Base-by-base conservation (phyloP, 2,113 vertebrate genomes). In the Albula goreensis region DNA sequence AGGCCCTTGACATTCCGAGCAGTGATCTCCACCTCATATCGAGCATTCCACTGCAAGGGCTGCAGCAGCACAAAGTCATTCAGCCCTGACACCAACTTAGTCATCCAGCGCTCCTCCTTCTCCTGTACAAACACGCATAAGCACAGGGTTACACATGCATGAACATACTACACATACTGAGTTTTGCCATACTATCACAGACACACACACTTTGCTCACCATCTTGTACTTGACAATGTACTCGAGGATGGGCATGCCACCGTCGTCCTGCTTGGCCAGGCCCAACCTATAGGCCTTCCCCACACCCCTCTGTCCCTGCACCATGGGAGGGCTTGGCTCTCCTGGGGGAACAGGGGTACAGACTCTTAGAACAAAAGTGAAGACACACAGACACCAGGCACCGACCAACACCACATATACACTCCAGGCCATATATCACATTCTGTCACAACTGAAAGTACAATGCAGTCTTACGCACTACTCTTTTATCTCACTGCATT, bases 221-320 rank as follows among this genome's bases (percentile, higher is more conserved):
- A 97, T 98, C 93, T 97, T 97, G 78, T 99, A 99, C 92, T 98
- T 99, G 87, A 99, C 96, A 2, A 99, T 98, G 84, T 99, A 99
- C 92, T 99, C 97, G 93, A 99, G 92, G 86, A 99, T 99, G 80
- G 98, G 98, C 85, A 99, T 97, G 11, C 98, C 98, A 82, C 98
- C 98, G 31, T 99, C 98, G 53, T 99, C 98, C 90, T 99, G 98
- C 89, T 98, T 99, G 87, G 97, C 97, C 92, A 99, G 96, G 77
- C 97, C 97, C 77, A 99, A 95, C 88, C 97, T 95, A 93, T 97
- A 99, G 85, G 96, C 97, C 92, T 99, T 98, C 12, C 97, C 98
- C 86, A 96, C 95, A 19, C 97, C 97, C 85, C 97, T 95, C 87
- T 99, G 97, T 4, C 98, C 98, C 57, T 98, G 98, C 87, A 99